Evolutionary conservation across 2,113 vertebrate genomes (phyloP), one percentile per base, ranked within the genome.

Genomic region (Myocastor coypus): DNA sequence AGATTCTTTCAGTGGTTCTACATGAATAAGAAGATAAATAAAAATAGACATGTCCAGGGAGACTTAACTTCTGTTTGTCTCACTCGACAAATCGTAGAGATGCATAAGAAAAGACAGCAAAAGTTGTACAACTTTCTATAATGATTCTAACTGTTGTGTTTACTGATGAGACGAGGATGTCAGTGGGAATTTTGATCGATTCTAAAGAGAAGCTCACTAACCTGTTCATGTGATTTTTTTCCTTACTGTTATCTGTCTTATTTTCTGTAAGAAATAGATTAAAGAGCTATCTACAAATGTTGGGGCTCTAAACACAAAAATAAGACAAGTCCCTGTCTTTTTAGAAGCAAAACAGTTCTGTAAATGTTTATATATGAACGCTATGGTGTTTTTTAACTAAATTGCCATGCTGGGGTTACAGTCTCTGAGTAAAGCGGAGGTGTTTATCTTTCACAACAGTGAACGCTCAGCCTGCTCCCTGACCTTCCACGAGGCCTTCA

Each of bases 31-130:
- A n/a, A 77, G n/a, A 61, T 46, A 69, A 94, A 80, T 68, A 64
- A 83, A 96, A 83, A 73, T 78, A 10, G 66, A 94, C 66, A 57
- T 57, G 37, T 34, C 30, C 26, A 81, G 5, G 46, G n/a, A 90
- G 50, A 59, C 7, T n/a, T 46, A 90, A 83, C 46, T 92, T 12
- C 11, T 42, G 9, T 52, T 87, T 61, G 7, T 2, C 89, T 77
- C 68, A n/a, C 96, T 52, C 87, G 77, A 93, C n/a, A 87, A 86
- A 69, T 83, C 7, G 34, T 26, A 83, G 7, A 87, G 17, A 69
- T 7, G 32, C 28, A 91, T 3, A 83, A 93, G 63, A 46, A 89
- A 61, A 61, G 20, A 61, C 20, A 61, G 6, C 2, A 63, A n/a
- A 86, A 77, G 83, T 55, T 91, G 20, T 55, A 82, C 1, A 37